Evolutionary conservation across 2,888 invertebrate genomes (phyloP), one percentile per base, ranked within the genome.

Genomic region (Laspeyria flexula): DNA sequence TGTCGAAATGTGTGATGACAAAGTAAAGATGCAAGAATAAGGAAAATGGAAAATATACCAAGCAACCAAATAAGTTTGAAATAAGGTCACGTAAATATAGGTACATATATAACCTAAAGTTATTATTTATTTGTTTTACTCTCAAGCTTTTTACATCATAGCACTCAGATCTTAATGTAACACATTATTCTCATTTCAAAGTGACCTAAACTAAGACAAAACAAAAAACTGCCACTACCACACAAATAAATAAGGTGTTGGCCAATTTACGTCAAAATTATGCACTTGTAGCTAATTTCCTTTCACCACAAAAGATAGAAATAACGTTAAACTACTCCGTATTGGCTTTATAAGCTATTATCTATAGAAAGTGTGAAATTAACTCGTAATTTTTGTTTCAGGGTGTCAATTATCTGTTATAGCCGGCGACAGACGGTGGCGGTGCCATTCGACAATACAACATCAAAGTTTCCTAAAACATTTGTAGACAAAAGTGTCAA

Each of bases 331-430:
- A 73, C 61, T 58, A 65, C 21, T 59, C 65, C 45, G 71, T 72
- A 80, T 83, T 81, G 69, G 60, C 49, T 61, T 16, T 31, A 29
- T 40, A 43, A 13, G 39, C 59, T 69, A 75, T 77, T 77, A 75
- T 83, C 79, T 85, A 72, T 82, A 82, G 84, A 88, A 88, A 90
- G 90, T 85, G 85, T 86, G 72, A 83, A 84, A 86, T 86, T 81
- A 84, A 85, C 73, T 78, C 59, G 82, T 81, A 84, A 86, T 87
- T 82, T 25, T 82, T 75, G 79, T 83, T 80, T 79, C 75, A 79
- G 85, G 81, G 83, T 82, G 85, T 85, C 88, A 83, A 90, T 90
- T 89, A 88, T 25, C 70, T 60, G 70, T 64, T 67, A 68, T 74
- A 21, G 33, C 15, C 71, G 74, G 75, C 70, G 73, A 75, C 75